A percentile compares a stretch with the other conserved stretches of the same genome.
Evolutionary conservation across 2,113 vertebrate genomes (phyloP).

Genomic region (Lamprotornis superbus): DNA sequence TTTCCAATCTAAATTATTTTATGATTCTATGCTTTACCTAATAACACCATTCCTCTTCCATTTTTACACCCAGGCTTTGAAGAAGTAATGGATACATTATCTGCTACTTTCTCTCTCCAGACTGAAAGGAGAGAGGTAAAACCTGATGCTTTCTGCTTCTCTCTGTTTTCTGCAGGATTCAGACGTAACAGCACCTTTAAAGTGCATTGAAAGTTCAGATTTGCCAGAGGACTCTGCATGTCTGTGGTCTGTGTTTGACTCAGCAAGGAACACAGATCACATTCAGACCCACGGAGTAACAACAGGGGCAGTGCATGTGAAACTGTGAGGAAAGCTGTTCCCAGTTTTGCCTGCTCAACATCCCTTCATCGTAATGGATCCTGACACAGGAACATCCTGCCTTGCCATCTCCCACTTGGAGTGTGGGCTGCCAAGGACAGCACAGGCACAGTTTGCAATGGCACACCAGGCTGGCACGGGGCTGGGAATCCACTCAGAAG

Average conservation of each 20-base stretch:
- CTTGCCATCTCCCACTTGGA: neutral
- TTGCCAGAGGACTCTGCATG: neutral
- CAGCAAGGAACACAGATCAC: neutral
- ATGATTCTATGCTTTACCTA: neutral
- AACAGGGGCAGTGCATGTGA: neutral
- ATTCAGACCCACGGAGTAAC: neutral
- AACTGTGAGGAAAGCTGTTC: neutral
- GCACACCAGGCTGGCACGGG: neutral
- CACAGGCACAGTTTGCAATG: neutral
- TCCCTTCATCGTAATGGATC: neutral
- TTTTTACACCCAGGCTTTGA: neutral
- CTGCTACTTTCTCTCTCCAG: neutral
- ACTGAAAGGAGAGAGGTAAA: neutral
- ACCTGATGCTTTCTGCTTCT: neutral
- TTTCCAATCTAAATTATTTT: neutral
- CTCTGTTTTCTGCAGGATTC: neutral
- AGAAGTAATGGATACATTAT: neutral
- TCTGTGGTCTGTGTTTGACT: neutral
- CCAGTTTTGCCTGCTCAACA: neutral
- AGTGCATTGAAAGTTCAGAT: neutral
- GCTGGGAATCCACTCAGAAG: neutral
- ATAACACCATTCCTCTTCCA: neutral
- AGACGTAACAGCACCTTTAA: neutral
- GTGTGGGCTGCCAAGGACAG: neutral
- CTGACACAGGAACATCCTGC: slow-evolving; percentile 16